Evolutionary conservation across 2,888 invertebrate species (phyloP), one percentile per base, ranked within the genome.

Genomic region (Podabrus alpinus): DNA sequence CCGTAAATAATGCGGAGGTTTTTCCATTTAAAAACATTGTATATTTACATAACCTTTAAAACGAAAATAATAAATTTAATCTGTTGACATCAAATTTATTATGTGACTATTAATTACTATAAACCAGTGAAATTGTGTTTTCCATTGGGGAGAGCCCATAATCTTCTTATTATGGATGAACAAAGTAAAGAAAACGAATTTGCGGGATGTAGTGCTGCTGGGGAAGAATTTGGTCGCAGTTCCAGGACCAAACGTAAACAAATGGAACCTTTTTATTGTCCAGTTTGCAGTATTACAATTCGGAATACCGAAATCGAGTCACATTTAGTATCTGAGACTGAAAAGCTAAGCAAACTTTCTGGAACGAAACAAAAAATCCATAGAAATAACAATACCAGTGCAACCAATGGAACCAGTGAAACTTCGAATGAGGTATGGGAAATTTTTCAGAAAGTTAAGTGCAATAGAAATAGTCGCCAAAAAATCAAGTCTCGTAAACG

Each of bases 221-320:
- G 69, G 60, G 86, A 87, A 80, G 87, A 87, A 78, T 83, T 83
- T 72, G 85, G 85, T 69, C 84, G 87, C 71, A 86, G 86, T 45
- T 87, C 86, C 75, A 88, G 92, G 79, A 91, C 88, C 82, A 89
- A 92, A 74, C 90, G 90, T 82, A 91, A 90, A 86, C 91, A 91
- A 74, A 86, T 89, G 9, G 94, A 94, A 83, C 90, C 93, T 13
- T 90, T 91, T n/a, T 94, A 91, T 85, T 97, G 97, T 86, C 97
- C 97, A 0, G 94, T 95, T 1, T 97, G 97, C 86, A 94, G 96
- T 78, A 92, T 94, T 76, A 95, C 96, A 2, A 90, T 97, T 62
- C 89, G 96, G 67, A 91, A 92, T 1, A 92, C 93, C 1, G 97
- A 97, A 86, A 88, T 97, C n/a, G 95, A 95, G 80, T 89, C 92